phyloP scores from a whole-genome alignment of 2,113 vertebrate species.

The Oreamnos americanus region DNA sequence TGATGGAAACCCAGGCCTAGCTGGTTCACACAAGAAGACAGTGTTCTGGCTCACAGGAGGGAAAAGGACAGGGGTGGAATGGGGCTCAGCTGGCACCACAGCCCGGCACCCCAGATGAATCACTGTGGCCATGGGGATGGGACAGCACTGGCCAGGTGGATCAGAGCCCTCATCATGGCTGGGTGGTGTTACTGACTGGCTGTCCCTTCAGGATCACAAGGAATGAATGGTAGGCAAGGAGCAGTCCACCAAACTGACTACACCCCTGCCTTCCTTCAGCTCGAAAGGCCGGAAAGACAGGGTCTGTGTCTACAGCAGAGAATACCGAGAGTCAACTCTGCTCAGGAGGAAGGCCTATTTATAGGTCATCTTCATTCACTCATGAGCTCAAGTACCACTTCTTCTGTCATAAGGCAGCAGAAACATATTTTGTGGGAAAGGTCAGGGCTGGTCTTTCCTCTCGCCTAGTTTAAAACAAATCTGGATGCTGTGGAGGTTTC shows the following conservation, averaged over 20 bases:
- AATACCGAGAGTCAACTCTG: slow-evolving; percentile 4
- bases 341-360: slow-evolving; percentile 40
- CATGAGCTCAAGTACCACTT: not conserved
- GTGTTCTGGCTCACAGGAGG: fast-evolving
- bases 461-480: slow-evolving; percentile 55
- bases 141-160: not conserved
- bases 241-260: not conserved
- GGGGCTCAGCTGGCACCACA: not conserved
- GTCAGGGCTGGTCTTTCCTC: slow-evolving; percentile 48
- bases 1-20: not conserved
- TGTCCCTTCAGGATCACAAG: not conserved
- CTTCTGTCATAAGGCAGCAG: slow-evolving; percentile 31
- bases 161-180: not conserved
- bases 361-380: slow-evolving; percentile 19
- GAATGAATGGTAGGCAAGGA: fast-evolving
- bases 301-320: not conserved
- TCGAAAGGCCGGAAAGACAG: not conserved
- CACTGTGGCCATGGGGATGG: not conserved
- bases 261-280: not conserved
- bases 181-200: not conserved
- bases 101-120: not conserved
- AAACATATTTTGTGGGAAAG: slow-evolving; percentile 64
- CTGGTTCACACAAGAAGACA: not conserved
- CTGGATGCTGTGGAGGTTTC: slow-evolving; percentile 20
- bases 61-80: not conserved